Conservation (phyloP, 2,113 vertebrate genomes). For the Nothocercus julius region DNA sequence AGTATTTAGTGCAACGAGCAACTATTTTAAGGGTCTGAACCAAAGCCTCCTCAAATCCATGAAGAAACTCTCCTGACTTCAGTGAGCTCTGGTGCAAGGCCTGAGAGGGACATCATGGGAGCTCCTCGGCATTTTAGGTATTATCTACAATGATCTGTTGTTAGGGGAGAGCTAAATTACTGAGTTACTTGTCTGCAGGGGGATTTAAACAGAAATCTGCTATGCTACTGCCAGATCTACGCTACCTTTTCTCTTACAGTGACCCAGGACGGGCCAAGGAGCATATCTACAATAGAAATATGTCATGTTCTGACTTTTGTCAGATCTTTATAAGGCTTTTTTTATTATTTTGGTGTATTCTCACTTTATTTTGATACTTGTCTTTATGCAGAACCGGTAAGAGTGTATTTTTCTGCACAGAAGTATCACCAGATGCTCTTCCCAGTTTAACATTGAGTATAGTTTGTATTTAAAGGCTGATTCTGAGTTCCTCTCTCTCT, state of each 20-base stretch:
- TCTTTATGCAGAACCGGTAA: background rate
- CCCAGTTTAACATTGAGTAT: background rate
- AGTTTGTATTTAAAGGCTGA: background rate
- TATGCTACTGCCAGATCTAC: background rate
- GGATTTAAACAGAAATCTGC: slow-evolving; percentile 26
- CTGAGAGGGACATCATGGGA: background rate
- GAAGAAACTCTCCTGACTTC: background rate
- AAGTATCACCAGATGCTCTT: background rate
- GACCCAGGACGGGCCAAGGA: slow-evolving; percentile 31
- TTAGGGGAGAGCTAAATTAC: background rate
- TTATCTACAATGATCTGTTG: slow-evolving; percentile 36
- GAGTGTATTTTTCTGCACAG: background rate
- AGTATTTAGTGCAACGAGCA: background rate
- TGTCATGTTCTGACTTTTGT: background rate
- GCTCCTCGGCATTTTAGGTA: background rate
- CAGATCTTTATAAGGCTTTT: background rate
- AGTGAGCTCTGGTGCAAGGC: background rate
- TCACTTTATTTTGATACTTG: background rate
- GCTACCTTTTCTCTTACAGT: background rate
- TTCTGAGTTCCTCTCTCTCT: background rate
- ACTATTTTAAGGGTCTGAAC: background rate
- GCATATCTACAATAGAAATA: background rate
- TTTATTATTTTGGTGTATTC: background rate
- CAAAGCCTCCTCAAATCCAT: background rate
- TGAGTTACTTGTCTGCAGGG: background rate